Base-by-base conservation (phyloP, 2,888 invertebrate species). In the Zhuqinia jingwanae region DNA sequence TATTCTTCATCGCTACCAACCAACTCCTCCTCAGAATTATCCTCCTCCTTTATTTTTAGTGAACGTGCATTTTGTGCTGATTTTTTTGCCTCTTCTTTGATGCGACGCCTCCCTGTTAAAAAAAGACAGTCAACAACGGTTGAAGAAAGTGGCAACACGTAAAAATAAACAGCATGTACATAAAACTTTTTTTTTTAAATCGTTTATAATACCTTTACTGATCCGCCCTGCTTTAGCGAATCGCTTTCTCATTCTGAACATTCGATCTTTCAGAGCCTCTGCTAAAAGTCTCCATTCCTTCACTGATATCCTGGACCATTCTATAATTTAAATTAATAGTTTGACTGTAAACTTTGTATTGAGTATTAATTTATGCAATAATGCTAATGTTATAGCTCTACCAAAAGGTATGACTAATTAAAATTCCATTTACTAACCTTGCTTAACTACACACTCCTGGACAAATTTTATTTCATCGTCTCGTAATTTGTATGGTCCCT, bases 381-480 rank as follows among this genome's bases (percentile, higher is more conserved):
- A 25, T 50, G 13, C 36, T 20, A 36, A 58, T 10, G 5, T 6
- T 65, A 30, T 25, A 47, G 17, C 20, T 1, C 45, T 22, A 25
- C 20, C n/a, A 60, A 47, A 17, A 25, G 11, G 11, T 6, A 56
- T 15, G 17, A 6, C 17, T 27, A 53, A 36, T 50, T 15, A 27
- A 27, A 1, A 45, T 63, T 47, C n/a, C 2, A 45, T 50, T 30
- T 20, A 27, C 42, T 22, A 22, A 85, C 84, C 84, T 56, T 75
- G 86, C n/a, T 86, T 86, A 8, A 86, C 45, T 11, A 86, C 81
- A n/a, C 86, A 80, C 27, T 86, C 80, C 15, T 75, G 63, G 1
- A 86, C 65, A 80, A 86, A 86, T 42, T 86, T 86, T 11, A 81
- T 80, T 76, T 86, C 86, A 11, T 86, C 86, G 6, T 86, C 86